phyloP scores from a whole-genome alignment of 1,140 invertebrate genomes.

The Teleopsis dalmanni region DNA sequence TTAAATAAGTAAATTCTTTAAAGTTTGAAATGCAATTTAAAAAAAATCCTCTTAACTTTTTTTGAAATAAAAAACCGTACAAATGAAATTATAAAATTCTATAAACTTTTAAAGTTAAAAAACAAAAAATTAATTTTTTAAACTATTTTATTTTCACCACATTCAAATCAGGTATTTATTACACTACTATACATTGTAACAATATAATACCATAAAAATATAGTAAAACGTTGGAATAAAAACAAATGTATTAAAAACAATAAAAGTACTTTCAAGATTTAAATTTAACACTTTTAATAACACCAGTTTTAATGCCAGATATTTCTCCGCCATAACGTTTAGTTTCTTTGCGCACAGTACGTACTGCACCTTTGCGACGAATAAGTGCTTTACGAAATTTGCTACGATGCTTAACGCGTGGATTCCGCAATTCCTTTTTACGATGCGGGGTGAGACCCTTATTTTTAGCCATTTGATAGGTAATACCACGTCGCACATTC shows the following conservation, averaged over 20 bases:
- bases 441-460: slow-evolving; percentile 83
- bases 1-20: slow-evolving; percentile 9
- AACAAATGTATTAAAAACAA: neutral
- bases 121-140: no score
- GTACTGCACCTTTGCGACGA: slow-evolving; percentile 79
- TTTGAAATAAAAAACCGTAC: no score
- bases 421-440: slow-evolving; percentile 87
- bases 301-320: slow-evolving; percentile 81
- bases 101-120: no score
- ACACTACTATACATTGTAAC: no score
- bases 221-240: neutral
- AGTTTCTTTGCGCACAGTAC: slow-evolving; percentile 70
- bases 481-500: slow-evolving; percentile 68
- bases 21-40: no score
- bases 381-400: slow-evolving; percentile 88
- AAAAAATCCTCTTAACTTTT: no score
- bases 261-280: slow-evolving; percentile 43
- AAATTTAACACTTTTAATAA: slow-evolving; percentile 80
- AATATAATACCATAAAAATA: no score
- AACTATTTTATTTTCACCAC: no score
- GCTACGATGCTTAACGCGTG: slow-evolving; percentile 83
- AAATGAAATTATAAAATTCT: neutral
- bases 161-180: no score
- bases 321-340: slow-evolving; percentile 79
- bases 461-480: slow-evolving; percentile 90